Evolutionary conservation across 1,140 invertebrate genomes (phyloP).

Genomic region (Drosophila setifemur): DNA sequence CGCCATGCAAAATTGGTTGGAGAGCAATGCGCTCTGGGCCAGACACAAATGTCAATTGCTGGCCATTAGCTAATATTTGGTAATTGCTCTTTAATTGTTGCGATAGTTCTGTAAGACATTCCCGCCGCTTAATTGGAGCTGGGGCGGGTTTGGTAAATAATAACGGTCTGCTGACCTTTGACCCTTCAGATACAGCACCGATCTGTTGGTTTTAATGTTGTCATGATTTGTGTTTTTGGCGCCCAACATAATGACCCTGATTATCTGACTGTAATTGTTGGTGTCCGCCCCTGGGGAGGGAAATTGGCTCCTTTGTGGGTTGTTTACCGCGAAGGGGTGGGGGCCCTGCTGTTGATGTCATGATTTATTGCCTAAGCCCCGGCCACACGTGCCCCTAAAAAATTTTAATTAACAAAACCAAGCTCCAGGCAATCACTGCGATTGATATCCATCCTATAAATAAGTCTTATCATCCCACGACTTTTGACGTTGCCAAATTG

Average conservation of each 20-base stretch:
- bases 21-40: conserved; percentile 50
- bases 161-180: conserved; percentile 55
- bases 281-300: conserved; percentile 10
- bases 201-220: conserved; percentile 42
- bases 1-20: conserved; percentile 51
- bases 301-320: not conserved
- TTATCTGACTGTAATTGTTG: conserved; percentile 45
- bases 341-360: conserved; percentile 72
- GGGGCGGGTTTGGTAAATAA: conserved; percentile 5
- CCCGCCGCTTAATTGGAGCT: not conserved
- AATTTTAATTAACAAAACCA: conserved; percentile 72
- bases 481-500: conserved; percentile 56
- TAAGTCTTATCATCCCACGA: conserved; percentile 68
- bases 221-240: conserved; percentile 58
- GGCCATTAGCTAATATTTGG: conserved; percentile 64
- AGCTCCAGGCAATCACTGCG: conserved; percentile 43
- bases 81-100: conserved; percentile 69
- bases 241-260: conserved; percentile 52
- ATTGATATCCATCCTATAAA: conserved; percentile 32
- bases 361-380: conserved; percentile 57
- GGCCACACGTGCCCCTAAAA: conserved; percentile 56
- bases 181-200: conserved; percentile 12
- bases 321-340: conserved; percentile 1
- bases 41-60: conserved; percentile 62
- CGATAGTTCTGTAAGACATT: conserved; percentile 14